Percentiles rank a stretch among this genome's conserved stretches.
phyloP scores from a whole-genome alignment of 2,888 invertebrate species.

The Trissoscelio sp. region DNA sequence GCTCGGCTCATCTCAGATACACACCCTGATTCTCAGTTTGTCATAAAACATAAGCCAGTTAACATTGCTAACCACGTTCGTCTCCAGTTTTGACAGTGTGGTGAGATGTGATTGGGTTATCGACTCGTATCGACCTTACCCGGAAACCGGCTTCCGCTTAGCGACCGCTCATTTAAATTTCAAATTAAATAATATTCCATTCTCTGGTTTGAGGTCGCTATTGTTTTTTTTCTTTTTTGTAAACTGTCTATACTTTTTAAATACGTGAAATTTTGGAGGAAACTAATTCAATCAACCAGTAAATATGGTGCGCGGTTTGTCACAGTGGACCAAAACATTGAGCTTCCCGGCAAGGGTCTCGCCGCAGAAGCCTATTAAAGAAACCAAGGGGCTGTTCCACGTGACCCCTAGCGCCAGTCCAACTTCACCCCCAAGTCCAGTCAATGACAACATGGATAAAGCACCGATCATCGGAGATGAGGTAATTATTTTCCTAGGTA shows the following conservation, averaged over 20 bases:
- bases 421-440: slow-evolving; percentile 81
- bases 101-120: slow-evolving; percentile 54
- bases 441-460: slow-evolving; percentile 81
- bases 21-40: slow-evolving; percentile 49
- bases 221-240: too few species aligned
- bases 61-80: slow-evolving; percentile 1
- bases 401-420: slow-evolving; percentile 84
- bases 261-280: not conserved
- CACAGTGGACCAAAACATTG: slow-evolving; percentile 95
- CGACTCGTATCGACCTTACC: slow-evolving; percentile 6
- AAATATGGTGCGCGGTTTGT: slow-evolving; percentile 92
- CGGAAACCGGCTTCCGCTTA: slow-evolving; percentile 61
- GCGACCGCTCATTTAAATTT: slow-evolving; percentile 44
- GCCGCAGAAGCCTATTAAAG: slow-evolving; percentile 91
- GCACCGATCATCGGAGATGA: slow-evolving; percentile 81
- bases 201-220: not conserved
- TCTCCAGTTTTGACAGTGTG: slow-evolving; percentile 43
- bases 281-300: not conserved
- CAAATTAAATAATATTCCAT: slow-evolving; percentile 5
- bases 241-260: too few species aligned
- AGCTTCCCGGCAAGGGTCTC: slow-evolving; percentile 94
- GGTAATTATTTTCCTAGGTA: slow-evolving; percentile 74
- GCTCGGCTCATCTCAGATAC: slow-evolving; percentile 40
- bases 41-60: slow-evolving; percentile 42
- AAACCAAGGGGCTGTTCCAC: slow-evolving; percentile 83